Conservation (phyloP, 1,140 invertebrate species). For the Wasmannia auropunctata region DNA sequence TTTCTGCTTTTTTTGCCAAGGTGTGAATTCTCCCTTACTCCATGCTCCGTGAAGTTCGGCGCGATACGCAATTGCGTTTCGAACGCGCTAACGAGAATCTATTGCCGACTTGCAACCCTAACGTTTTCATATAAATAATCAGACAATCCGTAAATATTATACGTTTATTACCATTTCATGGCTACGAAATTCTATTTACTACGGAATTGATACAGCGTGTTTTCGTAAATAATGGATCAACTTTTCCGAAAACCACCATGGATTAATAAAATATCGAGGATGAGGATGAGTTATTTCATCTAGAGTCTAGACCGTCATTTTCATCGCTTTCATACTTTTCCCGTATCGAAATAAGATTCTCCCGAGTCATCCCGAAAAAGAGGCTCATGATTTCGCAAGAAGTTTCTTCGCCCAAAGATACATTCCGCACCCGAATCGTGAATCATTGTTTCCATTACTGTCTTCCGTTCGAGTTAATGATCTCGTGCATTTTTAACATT, state of each 20-base stretch:
- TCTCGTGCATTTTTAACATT: not conserved
- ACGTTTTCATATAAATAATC: slow-evolving; percentile 4
- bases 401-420: not conserved
- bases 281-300: not conserved
- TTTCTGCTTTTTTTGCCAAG: no score
- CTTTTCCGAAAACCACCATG: not conserved
- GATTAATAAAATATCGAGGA: not conserved
- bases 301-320: not conserved
- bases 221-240: not conserved
- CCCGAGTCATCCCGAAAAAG: not conserved
- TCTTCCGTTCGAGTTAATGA: not conserved
- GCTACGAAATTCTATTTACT: not conserved
- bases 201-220: not conserved
- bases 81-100: not conserved
- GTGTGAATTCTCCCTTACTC: no score
- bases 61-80: not conserved
- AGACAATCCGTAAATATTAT: not conserved
- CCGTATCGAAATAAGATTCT: not conserved
- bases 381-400: not conserved
- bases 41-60: not conserved
- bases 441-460: not conserved
- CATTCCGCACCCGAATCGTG: not conserved
- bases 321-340: not conserved
- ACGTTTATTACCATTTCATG: not conserved
- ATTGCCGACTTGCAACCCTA: not conserved